Evolutionary conservation across 2,888 invertebrate species (phyloP).

Genomic region (Eilema sororculum): DNA sequence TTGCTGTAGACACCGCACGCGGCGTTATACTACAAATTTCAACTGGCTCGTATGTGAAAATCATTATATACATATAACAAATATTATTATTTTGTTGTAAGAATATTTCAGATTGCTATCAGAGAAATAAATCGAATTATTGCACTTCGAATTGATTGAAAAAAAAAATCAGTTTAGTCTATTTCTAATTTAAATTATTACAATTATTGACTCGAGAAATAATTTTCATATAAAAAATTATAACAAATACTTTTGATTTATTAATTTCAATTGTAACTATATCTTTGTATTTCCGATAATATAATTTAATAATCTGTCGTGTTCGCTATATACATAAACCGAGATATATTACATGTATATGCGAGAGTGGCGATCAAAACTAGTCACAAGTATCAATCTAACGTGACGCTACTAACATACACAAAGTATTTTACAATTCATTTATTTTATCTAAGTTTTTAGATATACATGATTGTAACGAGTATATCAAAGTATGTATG

Average conservation of each 20-base stretch:
- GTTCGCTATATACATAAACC: constrained; percentile 67
- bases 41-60: constrained; percentile 66
- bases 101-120: constrained; percentile 33
- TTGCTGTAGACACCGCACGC: constrained; percentile 49
- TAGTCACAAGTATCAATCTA: constrained; percentile 54
- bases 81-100: constrained; percentile 55
- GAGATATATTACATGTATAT: constrained; percentile 57
- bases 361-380: constrained; percentile 62
- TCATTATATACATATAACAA: constrained; percentile 85
- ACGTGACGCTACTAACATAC: constrained; percentile 52
- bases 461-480: constrained; percentile 43
- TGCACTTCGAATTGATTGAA: constrained; percentile 48
- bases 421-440: constrained; percentile 58
- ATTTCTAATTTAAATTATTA: constrained; percentile 27
- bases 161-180: constrained; percentile 36
- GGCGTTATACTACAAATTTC: constrained; percentile 55
- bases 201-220: constrained; percentile 31
- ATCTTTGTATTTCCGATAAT: constrained; percentile 48
- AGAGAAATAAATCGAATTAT: constrained; percentile 47
- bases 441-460: constrained; percentile 53
- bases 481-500: constrained; percentile 19
- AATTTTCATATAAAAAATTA: constrained; percentile 31
- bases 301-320: constrained; percentile 58
- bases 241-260: constrained; percentile 36
- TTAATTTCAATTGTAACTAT: constrained; percentile 58